These are phyloP conservation scores for Centropus bengalensis DNA, from an alignment of 2,113 vertebrate genomes.

Conservation along the genomic window DNA sequence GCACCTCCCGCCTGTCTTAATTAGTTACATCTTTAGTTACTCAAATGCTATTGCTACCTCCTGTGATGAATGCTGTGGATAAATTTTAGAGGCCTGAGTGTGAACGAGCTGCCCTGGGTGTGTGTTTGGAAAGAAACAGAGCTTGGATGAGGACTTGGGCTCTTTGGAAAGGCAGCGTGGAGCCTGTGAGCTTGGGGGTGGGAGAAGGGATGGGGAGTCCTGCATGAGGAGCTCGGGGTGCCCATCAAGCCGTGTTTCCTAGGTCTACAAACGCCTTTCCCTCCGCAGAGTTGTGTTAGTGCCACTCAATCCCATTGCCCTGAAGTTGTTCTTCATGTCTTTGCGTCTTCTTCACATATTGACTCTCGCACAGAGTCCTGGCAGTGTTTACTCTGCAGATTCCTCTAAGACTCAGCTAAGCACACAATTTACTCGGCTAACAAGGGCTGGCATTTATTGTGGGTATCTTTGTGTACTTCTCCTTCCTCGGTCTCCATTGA, in stretches of 20 bases:
- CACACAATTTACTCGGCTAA: constrained; percentile 74
- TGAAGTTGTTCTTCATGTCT: neutral
- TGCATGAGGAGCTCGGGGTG: too few relatives aligned
- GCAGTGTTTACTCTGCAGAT: constrained; percentile 69
- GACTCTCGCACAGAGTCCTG: neutral
- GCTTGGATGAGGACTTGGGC: too few relatives aligned
- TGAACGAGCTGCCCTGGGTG: too few relatives aligned
- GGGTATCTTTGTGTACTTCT: constrained; percentile 69
- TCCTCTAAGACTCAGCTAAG: constrained; percentile 64
- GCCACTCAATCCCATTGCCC: neutral
- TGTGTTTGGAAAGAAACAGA: neutral
- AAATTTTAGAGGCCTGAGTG: neutral
- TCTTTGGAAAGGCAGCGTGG: too few relatives aligned
- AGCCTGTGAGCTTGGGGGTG: too few relatives aligned
- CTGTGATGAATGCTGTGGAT: rapidly evolving
- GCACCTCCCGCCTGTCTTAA: neutral
- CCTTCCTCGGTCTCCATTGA: constrained; percentile 61
- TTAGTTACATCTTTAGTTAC: neutral
- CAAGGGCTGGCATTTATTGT: constrained; percentile 70
- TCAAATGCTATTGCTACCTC: neutral
- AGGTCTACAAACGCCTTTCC: neutral
- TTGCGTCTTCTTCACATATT: neutral
- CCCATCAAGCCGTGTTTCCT: rapidly evolving
- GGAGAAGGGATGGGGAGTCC: rapidly evolving
- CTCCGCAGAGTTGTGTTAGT: rapidly evolving